These are phyloP conservation scores for Trisateles emortualis DNA, from an alignment of 2,888 invertebrate species.

Conservation along the genomic window DNA sequence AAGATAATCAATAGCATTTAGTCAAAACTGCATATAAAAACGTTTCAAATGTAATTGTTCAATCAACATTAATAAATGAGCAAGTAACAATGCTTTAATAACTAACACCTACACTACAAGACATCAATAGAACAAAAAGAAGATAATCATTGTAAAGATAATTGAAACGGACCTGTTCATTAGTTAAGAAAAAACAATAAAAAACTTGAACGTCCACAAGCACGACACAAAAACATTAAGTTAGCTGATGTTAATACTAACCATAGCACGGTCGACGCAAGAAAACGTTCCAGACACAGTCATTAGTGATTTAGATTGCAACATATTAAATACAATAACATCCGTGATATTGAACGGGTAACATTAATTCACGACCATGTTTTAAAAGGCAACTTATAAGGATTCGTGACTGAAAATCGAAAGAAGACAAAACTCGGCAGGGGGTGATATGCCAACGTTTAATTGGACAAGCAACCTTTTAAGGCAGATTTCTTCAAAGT, in stretches of 20 bases:
- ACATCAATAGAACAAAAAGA: conserved; percentile 49
- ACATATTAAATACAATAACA: conserved; percentile 43
- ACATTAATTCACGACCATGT: conserved; percentile 39
- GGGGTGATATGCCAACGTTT: conserved; percentile 58
- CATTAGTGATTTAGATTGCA: conserved; percentile 44
- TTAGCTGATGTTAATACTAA: conserved; percentile 47
- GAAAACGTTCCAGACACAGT: conserved; percentile 34
- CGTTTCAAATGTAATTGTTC: conserved; percentile 15
- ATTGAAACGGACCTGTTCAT: conserved; percentile 56
- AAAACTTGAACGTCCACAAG: conserved; percentile 43
- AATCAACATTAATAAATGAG: conserved; percentile 25
- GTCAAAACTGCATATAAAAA: conserved; percentile 8
- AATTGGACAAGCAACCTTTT: conserved; percentile 66
- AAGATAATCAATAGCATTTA: conserved; percentile 11
- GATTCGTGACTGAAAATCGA: conserved; percentile 57
- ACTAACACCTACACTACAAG: conserved; percentile 34
- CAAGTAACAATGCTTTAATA: conserved; percentile 22
- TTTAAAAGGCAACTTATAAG: conserved; percentile 41
- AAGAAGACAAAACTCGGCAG: conserved; percentile 58
- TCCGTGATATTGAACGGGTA: conserved; percentile 33
- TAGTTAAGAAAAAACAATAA: conserved; percentile 41
- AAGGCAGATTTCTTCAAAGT: conserved; percentile 60
- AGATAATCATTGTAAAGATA: conserved; percentile 48
- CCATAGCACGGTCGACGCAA: conserved; percentile 34
- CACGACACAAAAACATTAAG: conserved; percentile 48